Base-by-base conservation (phyloP, 2,888 invertebrate species). In the Serrognathus titanus region DNA sequence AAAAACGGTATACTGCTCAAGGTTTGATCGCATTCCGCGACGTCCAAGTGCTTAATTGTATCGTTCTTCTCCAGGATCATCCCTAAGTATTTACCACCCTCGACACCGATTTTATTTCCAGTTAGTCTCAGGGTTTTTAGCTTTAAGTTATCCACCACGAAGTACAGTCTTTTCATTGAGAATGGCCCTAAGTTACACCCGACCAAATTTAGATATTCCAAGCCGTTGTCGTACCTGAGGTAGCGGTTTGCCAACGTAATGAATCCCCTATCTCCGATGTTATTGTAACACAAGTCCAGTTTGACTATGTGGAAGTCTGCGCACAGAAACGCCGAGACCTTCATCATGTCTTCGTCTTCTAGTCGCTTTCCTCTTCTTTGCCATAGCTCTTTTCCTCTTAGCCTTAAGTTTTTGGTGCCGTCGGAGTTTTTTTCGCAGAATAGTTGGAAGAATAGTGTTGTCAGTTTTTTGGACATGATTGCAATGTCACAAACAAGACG, bases 11-110 rank as follows among this genome's bases (percentile, higher is more conserved):
- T 77, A 59, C 84, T 83, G 0, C 79, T 74, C 16, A 82, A 68
- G 0, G 81, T 83, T 55, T 83, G 83, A 45, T 82, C 80, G 0
- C 82, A 82, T 64, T 85, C 82, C 0, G 81, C 84, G 2, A 86
- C 75, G 66, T 86, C 85, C 11, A 82, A 71, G 53, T 74, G 79
- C 54, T 80, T 73, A 0, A 87, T 69, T 24, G 71, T 73, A 1
- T 66, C 70, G 62, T 83, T 83, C 10, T 77, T 70, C 2, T 70
- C 71, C 2, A 86, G 66, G 52, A 85, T 76, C 31, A 75, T 62
- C 0, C 83, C 81, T n/a, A 85, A 72, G 66, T 75, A 74, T 64
- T 79, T 79, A 0, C 83, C 82, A 1, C 82, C 82, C 64, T 79
- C 74, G 0, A 75, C 73, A 0, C 84, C 84, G 24, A 86, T 73